These are phyloP conservation scores for Oophaga pumilio DNA, from an alignment of 2,113 vertebrate genomes.

Conservation along the genomic window DNA sequence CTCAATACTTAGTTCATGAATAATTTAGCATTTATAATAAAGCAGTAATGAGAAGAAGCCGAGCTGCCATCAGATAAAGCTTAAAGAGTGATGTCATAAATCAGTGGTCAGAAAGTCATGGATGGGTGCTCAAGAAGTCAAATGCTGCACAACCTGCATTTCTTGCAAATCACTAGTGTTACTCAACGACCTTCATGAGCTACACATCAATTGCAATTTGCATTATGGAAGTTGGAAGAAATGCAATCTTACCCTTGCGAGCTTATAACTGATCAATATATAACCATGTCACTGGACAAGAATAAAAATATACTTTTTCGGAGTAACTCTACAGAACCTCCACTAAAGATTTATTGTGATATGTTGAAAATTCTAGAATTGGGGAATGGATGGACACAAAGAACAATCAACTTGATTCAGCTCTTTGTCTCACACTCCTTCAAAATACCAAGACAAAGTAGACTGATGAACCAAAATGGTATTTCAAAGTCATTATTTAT, in stretches of 20 bases:
- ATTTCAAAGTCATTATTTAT: conserved; percentile 32
- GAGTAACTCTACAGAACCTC: not conserved
- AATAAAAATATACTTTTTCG: no score
- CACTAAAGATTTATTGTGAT: not conserved
- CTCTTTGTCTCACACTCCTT: not conserved
- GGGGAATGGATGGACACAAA: not conserved
- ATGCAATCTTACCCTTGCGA: not conserved
- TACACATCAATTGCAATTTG: not conserved
- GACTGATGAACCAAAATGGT: not conserved
- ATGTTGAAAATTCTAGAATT: not conserved
- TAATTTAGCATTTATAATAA: conserved; percentile 26
- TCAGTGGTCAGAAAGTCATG: not conserved
- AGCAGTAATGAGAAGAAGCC: conserved; percentile 12
- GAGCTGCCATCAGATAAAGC: not conserved
- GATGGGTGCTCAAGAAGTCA: not conserved
- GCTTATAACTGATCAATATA: no score
- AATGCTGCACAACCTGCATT: not conserved
- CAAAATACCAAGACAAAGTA: conserved; percentile 10
- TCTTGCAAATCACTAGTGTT: not conserved
- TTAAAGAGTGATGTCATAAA: not conserved
- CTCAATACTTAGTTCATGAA: conserved; percentile 33
- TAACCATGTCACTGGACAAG: no score
- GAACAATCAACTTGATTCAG: not conserved
- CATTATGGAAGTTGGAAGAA: not conserved
- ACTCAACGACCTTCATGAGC: not conserved